A percentile compares a stretch with the other conserved stretches of the same genome.
Evolutionary conservation across 2,113 vertebrate species (phyloP).

Genomic region (Neopipo cinnamomea): DNA sequence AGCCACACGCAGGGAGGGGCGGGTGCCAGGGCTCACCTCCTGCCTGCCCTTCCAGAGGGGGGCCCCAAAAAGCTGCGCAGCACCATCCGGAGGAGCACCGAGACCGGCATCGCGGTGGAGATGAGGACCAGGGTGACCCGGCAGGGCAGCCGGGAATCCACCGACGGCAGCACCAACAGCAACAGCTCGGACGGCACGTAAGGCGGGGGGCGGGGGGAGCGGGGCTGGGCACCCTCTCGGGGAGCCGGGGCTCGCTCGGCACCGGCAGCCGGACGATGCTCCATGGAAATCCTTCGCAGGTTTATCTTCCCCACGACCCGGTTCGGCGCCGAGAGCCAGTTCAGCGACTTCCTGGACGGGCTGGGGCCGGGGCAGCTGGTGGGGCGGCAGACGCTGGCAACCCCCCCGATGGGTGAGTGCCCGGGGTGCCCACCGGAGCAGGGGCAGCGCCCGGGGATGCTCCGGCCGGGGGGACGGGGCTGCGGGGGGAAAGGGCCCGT

Average conservation of each 20-base stretch:
- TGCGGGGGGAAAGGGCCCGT: fast-evolving
- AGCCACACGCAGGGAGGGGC: neutral
- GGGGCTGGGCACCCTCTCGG: neutral
- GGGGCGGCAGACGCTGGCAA: conserved; percentile 93
- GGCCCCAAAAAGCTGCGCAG: conserved; percentile 95
- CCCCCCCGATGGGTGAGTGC: conserved; percentile 92
- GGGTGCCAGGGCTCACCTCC: neutral
- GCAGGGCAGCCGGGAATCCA: conserved; percentile 96
- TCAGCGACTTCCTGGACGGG: conserved; percentile 96
- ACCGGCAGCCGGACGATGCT: neutral
- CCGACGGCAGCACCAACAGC: conserved; percentile 97
- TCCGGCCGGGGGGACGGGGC: neutral
- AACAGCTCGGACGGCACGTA: conserved; percentile 98
- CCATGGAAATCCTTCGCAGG: conserved; percentile 60
- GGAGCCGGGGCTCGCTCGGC: neutral
- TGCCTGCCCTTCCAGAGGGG: conserved; percentile 72
- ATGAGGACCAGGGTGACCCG: conserved; percentile 93
- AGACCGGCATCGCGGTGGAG: conserved; percentile 97
- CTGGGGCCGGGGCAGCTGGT: conserved; percentile 96
- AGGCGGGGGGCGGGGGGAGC: neutral
- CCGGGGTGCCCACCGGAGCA: neutral
- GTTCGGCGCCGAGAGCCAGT: conserved; percentile 93
- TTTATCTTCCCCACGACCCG: conserved; percentile 95
- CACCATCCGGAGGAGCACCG: conserved; percentile 94
- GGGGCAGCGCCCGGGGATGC: neutral